Evolutionary conservation across 2,888 invertebrate genomes (phyloP), one percentile per base, ranked within the genome.

Genomic region (Pandemis corylana): DNA sequence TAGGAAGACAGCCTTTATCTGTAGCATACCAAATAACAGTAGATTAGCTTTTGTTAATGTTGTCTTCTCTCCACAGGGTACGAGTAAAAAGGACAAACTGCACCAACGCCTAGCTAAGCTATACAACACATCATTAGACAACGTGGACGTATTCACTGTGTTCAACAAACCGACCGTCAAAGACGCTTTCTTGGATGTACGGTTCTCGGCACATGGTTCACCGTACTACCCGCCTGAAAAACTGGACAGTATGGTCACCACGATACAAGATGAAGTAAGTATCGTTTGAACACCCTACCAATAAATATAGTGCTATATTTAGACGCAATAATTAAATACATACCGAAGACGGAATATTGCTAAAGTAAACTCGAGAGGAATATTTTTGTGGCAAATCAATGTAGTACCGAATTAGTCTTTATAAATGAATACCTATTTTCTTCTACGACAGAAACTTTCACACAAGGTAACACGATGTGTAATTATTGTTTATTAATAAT

Each of bases 61-160:
- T 44, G 9, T 64, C 44, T 61, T 28, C 12, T 28, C 28, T 61
- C 44, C 83, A 76, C 89, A 96, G 91, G 96, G 96, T 49, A 90
- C 95, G 46, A 98, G 97, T 87, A 97, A 96, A 83, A 97, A 97
- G 85, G 97, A 97, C 81, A 94, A 96, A n/a, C 94, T 97, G 12
- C 95, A 95, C 59, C 89, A 88, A 7, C 88, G 89, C 5, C 86
- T 95, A 0, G 83, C 98, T 0, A 91, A 95, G 77, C 95, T 97
- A 67, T 95, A 98, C 81, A 97, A 97, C 83, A 96, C 97, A 0
- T 97, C 97, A 0, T 86, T 96, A 74, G 96, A 97, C 66, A 98
- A 98, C 86, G 97, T 99, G 0, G 98, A 99, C 85, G 97, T 99
- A 0, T 99, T 99, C 87, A 99, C 99, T 0, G 97, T 99, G 1